phyloP scores from a whole-genome alignment of 2,888 invertebrate genomes.

The Himalopsyche kuldschensis region DNA sequence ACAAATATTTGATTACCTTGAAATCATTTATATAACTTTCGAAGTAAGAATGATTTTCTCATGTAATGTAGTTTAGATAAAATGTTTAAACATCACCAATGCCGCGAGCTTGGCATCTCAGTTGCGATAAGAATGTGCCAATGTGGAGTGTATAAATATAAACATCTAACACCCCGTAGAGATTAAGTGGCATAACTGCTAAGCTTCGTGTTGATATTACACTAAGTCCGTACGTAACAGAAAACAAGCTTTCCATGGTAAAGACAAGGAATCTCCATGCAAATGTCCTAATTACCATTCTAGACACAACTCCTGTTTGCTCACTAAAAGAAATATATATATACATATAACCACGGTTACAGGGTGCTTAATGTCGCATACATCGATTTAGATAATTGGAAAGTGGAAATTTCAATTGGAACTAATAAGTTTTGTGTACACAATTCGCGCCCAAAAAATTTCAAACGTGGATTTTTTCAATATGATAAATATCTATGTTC shows the following conservation, averaged over 20 bases:
- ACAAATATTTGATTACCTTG: too few species aligned
- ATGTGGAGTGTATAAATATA: background rate
- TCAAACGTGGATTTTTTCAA: too few species aligned
- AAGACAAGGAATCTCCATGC: slow-evolving; percentile 9
- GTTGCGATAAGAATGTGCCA: background rate
- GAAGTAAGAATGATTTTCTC: too few species aligned
- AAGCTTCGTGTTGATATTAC: background rate
- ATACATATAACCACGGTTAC: background rate
- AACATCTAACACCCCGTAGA: background rate
- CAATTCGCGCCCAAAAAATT: too few species aligned
- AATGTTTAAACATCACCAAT: background rate
- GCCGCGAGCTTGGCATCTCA: background rate
- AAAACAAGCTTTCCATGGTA: background rate
- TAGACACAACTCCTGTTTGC: background rate
- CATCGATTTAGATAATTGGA: background rate
- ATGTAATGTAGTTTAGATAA: background rate
- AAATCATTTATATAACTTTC: too few species aligned
- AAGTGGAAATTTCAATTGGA: too few species aligned
- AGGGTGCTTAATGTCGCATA: background rate
- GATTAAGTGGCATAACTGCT: background rate
- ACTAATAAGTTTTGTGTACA: too few species aligned
- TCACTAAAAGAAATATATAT: slow-evolving; percentile 7
- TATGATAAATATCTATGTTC: too few species aligned
- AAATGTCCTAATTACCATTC: slow-evolving; percentile 16
- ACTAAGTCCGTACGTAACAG: background rate